Conservation (phyloP, 2,113 vertebrate genomes). For the Mionectes macconnelli region DNA sequence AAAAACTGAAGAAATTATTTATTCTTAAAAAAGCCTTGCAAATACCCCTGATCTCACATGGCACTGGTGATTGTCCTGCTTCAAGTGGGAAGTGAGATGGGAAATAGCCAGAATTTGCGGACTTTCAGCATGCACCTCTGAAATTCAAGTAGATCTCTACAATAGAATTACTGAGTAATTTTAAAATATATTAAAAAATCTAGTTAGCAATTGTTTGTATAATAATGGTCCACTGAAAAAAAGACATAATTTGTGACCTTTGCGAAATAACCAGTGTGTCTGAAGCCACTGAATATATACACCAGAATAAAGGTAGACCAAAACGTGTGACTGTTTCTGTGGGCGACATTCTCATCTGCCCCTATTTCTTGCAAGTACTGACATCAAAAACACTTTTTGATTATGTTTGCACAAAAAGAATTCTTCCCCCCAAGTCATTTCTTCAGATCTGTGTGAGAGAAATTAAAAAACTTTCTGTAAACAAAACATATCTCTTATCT, state of each 20-base stretch:
- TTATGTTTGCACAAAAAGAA: neutral
- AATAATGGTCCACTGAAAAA: neutral
- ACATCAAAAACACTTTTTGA: neutral
- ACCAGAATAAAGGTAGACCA: neutral
- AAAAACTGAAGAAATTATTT: neutral
- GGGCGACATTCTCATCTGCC: neutral
- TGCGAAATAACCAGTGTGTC: neutral
- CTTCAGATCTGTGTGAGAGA: neutral
- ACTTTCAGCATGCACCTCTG: neutral
- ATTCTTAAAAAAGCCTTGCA: neutral
- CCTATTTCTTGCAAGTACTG: neutral
- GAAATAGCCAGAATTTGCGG: neutral
- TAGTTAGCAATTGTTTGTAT: neutral
- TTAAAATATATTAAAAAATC: neutral
- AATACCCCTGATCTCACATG: neutral
- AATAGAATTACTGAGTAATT: neutral
- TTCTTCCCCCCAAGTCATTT: neutral
- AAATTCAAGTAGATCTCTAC: neutral
- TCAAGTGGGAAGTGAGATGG: neutral
- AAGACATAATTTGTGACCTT: neutral
- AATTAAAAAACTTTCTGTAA: neutral
- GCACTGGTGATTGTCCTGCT: neutral
- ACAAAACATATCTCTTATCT: neutral
- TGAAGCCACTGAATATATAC: neutral
- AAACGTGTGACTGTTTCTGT: accelerated